Conservation (phyloP, 2,888 invertebrate genomes). For the Psylliodes chrysocephalus region DNA sequence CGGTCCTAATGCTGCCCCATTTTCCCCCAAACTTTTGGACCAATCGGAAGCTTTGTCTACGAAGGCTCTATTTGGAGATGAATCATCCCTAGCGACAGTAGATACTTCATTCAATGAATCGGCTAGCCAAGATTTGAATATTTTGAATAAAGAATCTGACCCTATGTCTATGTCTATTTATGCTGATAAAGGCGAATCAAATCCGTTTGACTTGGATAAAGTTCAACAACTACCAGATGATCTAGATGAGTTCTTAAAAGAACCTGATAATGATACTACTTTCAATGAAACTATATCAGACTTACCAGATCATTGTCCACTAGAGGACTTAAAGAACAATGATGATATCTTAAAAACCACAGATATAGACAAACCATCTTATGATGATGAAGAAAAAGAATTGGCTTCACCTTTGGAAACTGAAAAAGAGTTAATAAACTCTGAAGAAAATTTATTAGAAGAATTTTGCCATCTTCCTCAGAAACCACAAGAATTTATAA, state of each 20-base stretch:
- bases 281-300: conserved; percentile 55
- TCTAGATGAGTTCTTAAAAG: conserved; percentile 57
- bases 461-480: conserved; percentile 31
- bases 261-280: conserved; percentile 35
- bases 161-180: conserved; percentile 76
- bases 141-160: conserved; percentile 67
- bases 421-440: conserved; percentile 41
- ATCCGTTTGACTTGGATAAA: conserved; percentile 70
- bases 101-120: conserved; percentile 48
- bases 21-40: conserved; percentile 61
- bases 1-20: conserved; percentile 70
- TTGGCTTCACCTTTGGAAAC: conserved; percentile 51
- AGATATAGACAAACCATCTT: conserved; percentile 53
- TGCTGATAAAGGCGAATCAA: conserved; percentile 67
- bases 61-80: conserved; percentile 67
- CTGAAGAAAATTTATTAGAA: conserved; percentile 39
- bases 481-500: not conserved
- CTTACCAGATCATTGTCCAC: conserved; percentile 54
- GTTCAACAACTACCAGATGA: conserved; percentile 70
- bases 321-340: conserved; percentile 43
- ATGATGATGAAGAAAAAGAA: conserved; percentile 53
- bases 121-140: conserved; percentile 34
- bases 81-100: conserved; percentile 60
- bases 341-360: conserved; percentile 53
- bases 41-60: conserved; percentile 66